phyloP scores from a whole-genome alignment of 2,113 vertebrate genomes.

The Ovis canadensis region DNA sequence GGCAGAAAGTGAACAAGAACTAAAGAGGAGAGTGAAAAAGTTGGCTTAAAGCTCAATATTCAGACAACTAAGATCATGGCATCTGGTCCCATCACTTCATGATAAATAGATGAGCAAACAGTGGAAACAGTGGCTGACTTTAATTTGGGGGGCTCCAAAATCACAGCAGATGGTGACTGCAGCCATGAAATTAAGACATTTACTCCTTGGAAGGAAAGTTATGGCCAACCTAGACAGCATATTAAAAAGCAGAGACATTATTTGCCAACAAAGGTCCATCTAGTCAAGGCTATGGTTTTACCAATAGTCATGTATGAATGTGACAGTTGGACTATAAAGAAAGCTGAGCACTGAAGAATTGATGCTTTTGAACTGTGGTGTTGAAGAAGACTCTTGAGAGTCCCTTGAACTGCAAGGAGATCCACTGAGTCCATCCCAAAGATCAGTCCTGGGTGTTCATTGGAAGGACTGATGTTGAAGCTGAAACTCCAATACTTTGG shows the following conservation, averaged over 20 bases:
- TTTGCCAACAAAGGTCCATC: background rate
- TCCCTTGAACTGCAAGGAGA: background rate
- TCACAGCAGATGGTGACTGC: background rate
- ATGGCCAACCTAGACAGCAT: background rate
- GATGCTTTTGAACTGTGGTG: background rate
- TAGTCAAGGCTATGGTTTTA: background rate
- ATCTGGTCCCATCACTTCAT: background rate
- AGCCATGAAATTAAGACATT: background rate
- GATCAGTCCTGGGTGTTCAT: background rate
- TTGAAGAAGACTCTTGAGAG: background rate
- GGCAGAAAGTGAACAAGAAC: background rate
- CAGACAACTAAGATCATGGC: background rate
- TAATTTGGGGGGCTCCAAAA: background rate
- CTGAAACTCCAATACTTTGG: background rate
- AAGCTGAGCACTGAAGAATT: background rate
- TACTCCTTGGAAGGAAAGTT: background rate
- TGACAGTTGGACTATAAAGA: background rate
- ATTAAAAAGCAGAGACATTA: background rate
- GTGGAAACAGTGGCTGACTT: background rate
- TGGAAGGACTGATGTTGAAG: background rate
- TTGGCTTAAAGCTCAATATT: background rate
- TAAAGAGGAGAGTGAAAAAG: background rate
- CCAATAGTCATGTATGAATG: background rate
- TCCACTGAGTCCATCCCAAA: background rate
- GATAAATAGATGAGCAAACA: background rate